phyloP scores from a whole-genome alignment of 2,888 invertebrate species.

The Ochropacha duplaris region DNA sequence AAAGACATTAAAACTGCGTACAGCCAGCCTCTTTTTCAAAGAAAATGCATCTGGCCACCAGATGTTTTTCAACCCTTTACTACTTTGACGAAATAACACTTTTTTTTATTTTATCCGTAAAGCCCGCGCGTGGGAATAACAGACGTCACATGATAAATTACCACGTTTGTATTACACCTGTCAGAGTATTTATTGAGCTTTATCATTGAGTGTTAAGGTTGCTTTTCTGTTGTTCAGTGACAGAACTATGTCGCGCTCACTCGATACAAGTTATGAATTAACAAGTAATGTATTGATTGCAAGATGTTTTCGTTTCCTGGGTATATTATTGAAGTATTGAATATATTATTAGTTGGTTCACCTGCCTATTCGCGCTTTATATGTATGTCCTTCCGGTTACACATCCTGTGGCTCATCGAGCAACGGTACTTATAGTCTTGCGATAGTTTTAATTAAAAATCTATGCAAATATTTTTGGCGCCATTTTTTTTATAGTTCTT shows the following conservation, averaged over 20 bases:
- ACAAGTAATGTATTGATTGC: neutral
- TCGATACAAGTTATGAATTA: neutral
- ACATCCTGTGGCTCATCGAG: neutral
- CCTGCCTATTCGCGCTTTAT: neutral
- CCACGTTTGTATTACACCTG: neutral
- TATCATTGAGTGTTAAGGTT: neutral
- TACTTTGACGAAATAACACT: neutral
- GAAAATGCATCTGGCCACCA: constrained; percentile 2
- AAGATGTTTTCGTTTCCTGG: neutral
- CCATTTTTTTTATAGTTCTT: too few species aligned
- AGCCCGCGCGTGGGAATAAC: constrained; percentile 1
- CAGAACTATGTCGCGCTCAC: neutral
- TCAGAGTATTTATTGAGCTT: neutral
- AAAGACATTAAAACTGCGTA: neutral
- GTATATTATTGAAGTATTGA: neutral
- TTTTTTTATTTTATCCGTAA: neutral
- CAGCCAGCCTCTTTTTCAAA: neutral
- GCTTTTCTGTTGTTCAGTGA: neutral
- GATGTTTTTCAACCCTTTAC: constrained; percentile 1
- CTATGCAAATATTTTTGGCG: too few species aligned
- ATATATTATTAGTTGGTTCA: neutral
- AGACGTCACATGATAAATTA: neutral
- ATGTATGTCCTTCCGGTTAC: neutral
- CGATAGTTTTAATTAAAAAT: neutral
- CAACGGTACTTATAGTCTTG: neutral